Evolutionary conservation across 2,113 vertebrate species (phyloP), one percentile per base, ranked within the genome.

Genomic region (Bubalus kerabau): DNA sequence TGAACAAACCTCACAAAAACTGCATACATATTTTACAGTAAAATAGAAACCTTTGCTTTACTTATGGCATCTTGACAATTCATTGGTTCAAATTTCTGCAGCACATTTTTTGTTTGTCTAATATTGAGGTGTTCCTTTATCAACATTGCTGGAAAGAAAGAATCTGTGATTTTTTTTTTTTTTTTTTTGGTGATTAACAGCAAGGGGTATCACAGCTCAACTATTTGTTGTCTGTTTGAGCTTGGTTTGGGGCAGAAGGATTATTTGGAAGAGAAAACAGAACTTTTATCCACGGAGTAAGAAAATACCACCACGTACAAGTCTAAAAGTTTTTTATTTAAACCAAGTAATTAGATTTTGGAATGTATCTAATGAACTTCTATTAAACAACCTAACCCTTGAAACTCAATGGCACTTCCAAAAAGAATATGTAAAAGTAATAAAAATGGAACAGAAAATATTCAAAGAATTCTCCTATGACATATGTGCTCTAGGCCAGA

Each of bases 241-340:
- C n/a, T 97, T 97, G 5, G 2, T 94, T 95, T 96, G 83, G 50
- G 10, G 13, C n/a, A 97, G 94, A 12, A 93, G 26, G 26, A 83
- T 82, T 97, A 97, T 57, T 97, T 95, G 90, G 54, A 93, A 93
- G 43, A 98, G 74, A 97, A 83, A 98, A 91, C 12, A 21, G 92
- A 97, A 48, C 83, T 98, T 96, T 98, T 98, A 97, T 97, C 95
- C 71, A 21, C 92, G 48, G 71, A 91, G 54, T 94, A 98, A 97
- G 91, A 98, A 98, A 98, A 98, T 97, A 71, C 80, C 90, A 97
- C 87, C 71, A 96, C 94, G 94, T 60, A 97, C 48, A 98, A 98
- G 98, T 95, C 56, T 98, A 97, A 98, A 98, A 97, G 95, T 97
- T 97, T 98, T 98, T 90, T 80, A 98, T 98, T 98, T 98, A 99